These are phyloP conservation scores for Distichodus sexfasciatus DNA, from an alignment of 2,797 vertebrate genomes.

Conservation along the genomic window DNA sequence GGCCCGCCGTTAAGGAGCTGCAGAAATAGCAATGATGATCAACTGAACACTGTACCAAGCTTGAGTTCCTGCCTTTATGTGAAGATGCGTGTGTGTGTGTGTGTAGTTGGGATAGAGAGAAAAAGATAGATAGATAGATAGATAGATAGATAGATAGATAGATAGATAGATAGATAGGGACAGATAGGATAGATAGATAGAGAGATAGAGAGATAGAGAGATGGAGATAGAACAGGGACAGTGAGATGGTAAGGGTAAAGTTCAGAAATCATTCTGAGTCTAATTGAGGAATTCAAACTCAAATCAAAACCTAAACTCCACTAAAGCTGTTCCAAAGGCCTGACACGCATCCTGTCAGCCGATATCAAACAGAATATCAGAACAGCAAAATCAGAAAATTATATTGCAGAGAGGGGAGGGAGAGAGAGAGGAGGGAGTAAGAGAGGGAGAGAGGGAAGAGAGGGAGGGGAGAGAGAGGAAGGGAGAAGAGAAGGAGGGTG, in stretches of 20 bases:
- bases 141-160: too few relatives aligned
- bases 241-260: slow-evolving; percentile 8
- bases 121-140: too few relatives aligned
- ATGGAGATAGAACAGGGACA: slow-evolving; percentile 13
- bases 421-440: background rate
- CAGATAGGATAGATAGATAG: too few relatives aligned
- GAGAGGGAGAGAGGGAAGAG: too few relatives aligned
- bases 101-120: background rate
- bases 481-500: too few relatives aligned
- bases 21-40: slow-evolving; percentile 1
- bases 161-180: too few relatives aligned
- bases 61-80: background rate
- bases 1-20: too few relatives aligned
- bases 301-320: slow-evolving; percentile 49
- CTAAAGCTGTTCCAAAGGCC: slow-evolving; percentile 34
- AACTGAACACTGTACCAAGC: background rate
- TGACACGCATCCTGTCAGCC: slow-evolving; percentile 40
- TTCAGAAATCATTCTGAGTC: slow-evolving; percentile 37
- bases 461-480: too few relatives aligned
- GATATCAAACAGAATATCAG: slow-evolving; percentile 33
- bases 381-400: slow-evolving; percentile 37
- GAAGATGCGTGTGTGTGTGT: background rate
- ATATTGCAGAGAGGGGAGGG: slow-evolving; percentile 19
- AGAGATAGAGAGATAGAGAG: too few relatives aligned
- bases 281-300: slow-evolving; percentile 40